phyloP scores from a whole-genome alignment of 2,797 vertebrate genomes.

The Sebastolobus alascanus region DNA sequence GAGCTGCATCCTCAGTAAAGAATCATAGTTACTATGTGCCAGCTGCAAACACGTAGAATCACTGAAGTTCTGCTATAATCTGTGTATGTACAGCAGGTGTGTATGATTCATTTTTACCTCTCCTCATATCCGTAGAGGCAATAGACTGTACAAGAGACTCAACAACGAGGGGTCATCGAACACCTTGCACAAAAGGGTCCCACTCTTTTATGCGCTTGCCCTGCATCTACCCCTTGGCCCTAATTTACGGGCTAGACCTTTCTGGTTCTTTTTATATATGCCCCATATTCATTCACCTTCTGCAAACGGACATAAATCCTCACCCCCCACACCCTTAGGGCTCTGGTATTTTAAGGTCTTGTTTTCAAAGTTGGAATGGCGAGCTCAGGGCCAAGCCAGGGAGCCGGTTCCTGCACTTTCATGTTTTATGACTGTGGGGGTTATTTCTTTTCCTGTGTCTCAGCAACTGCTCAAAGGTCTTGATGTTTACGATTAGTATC shows the following conservation, averaged over 20 bases:
- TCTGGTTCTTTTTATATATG: conserved; percentile 67
- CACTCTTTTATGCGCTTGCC: conserved; percentile 28
- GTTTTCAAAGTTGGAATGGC: conserved; percentile 68
- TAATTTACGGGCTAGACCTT: conserved; percentile 74
- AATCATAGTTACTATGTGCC: neutral
- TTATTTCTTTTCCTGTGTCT: conserved; percentile 42
- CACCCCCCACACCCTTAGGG: conserved; percentile 7
- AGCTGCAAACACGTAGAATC: neutral
- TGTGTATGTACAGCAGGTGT: neutral
- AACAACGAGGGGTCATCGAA: conserved; percentile 12
- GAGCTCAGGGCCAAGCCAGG: conserved; percentile 48
- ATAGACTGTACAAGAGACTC: neutral
- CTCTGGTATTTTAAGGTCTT: conserved; percentile 69
- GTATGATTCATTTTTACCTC: neutral
- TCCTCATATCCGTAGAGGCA: neutral
- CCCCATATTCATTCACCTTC: conserved; percentile 63
- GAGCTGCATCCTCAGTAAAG: neutral
- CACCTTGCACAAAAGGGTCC: conserved; percentile 27
- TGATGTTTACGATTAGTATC: conserved; percentile 10
- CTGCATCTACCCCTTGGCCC: conserved; percentile 42
- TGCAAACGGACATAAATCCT: conserved; percentile 73
- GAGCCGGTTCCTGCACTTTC: conserved; percentile 39
- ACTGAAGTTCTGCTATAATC: neutral
- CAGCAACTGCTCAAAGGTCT: conserved; percentile 28
- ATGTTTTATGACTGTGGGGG: conserved; percentile 59